Conservation (phyloP, 2,888 invertebrate species). For the Gasteruption jaculator region DNA sequence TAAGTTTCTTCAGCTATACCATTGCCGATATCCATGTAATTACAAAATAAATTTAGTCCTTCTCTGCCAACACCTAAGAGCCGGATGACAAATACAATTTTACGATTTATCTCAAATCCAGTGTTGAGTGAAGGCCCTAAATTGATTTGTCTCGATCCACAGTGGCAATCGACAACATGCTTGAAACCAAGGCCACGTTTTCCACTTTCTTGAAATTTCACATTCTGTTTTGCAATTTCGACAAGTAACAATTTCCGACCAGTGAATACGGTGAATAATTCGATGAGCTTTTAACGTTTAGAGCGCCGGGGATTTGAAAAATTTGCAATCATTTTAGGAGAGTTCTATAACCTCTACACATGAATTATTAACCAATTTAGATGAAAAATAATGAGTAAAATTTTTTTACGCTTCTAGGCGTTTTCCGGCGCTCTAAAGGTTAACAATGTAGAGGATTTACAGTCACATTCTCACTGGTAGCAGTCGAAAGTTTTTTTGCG, state of each 20-base stretch:
- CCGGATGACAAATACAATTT: slow-evolving; percentile 27
- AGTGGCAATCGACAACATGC: slow-evolving; percentile 21
- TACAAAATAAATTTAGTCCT: slow-evolving; percentile 29
- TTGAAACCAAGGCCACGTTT: slow-evolving; percentile 28
- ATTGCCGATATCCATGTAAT: slow-evolving; percentile 22
- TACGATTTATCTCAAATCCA: slow-evolving; percentile 26
- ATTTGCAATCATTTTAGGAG: too few relatives aligned
- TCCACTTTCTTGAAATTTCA: slow-evolving; percentile 23
- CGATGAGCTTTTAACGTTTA: too few relatives aligned
- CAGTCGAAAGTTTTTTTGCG: too few relatives aligned
- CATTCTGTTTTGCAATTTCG: slow-evolving; percentile 17
- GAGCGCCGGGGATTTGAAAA: too few relatives aligned
- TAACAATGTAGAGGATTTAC: slow-evolving; percentile 13
- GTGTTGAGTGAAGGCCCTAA: slow-evolving; percentile 22
- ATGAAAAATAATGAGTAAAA: too few relatives aligned
- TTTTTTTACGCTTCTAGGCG: too few relatives aligned
- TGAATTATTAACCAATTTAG: too few relatives aligned
- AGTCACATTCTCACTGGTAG: too few relatives aligned
- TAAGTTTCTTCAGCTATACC: slow-evolving; percentile 22
- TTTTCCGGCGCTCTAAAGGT: too few relatives aligned
- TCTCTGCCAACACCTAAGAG: slow-evolving; percentile 26
- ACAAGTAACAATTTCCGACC: slow-evolving; percentile 18
- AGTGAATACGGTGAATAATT: slow-evolving; percentile 18
- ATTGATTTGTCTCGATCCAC: slow-evolving; percentile 21
- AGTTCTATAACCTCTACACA: too few relatives aligned